phyloP scores from a whole-genome alignment of 2,113 vertebrate genomes.

The Numenius arquata region DNA sequence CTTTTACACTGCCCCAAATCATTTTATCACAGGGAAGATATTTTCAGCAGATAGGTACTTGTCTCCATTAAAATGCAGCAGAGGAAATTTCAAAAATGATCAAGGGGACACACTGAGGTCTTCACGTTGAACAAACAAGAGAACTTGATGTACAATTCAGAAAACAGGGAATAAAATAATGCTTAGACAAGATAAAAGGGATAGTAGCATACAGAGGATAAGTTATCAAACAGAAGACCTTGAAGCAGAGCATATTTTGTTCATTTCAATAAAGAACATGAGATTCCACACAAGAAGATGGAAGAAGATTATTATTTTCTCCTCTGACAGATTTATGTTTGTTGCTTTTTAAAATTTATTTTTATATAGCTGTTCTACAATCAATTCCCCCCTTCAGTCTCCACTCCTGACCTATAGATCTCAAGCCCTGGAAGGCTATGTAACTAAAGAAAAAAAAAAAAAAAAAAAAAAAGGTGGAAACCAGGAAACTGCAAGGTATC shows the following conservation, averaged over 20 bases:
- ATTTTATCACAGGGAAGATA: background rate
- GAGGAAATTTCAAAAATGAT: background rate
- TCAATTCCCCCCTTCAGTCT: background rate
- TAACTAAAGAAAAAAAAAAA: background rate
- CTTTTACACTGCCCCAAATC: background rate
- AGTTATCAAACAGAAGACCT: constrained; percentile 29
- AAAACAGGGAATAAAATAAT: constrained; percentile 3
- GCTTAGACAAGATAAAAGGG: background rate
- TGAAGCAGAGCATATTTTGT: constrained; percentile 28
- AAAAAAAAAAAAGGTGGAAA: background rate
- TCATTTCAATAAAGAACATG: constrained; percentile 39
- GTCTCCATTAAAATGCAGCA: constrained; percentile 15
- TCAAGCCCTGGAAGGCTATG: background rate
- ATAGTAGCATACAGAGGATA: background rate
- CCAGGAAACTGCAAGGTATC: background rate
- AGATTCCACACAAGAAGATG: background rate
- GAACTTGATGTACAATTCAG: background rate
- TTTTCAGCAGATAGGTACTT: background rate
- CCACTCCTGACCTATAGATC: background rate
- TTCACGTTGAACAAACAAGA: constrained; percentile 11
- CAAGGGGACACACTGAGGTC: background rate
- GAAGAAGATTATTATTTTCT: constrained; percentile 35
- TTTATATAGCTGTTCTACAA: background rate
- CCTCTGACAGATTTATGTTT: constrained; percentile 23
- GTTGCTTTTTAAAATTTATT: background rate